These are phyloP conservation scores for Desmophyllum pertusum DNA, from an alignment of 92 coral and sea anemone species.

Conservation along the genomic window DNA sequence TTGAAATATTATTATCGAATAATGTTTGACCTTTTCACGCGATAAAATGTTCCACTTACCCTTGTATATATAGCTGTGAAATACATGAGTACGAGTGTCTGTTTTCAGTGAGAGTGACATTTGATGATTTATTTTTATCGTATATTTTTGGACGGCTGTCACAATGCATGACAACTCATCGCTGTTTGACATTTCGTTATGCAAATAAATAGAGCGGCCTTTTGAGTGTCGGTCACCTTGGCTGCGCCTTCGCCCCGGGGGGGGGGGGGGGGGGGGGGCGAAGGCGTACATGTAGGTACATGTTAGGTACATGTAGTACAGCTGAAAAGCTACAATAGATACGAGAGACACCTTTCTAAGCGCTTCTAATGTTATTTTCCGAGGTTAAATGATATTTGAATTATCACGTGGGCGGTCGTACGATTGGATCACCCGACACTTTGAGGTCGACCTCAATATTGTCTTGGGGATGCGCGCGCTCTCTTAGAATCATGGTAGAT, in stretches of 20 bases:
- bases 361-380: neutral
- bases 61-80: neutral
- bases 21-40: neutral
- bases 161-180: neutral
- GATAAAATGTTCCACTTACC: too few species aligned
- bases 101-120: too few species aligned
- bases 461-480: neutral
- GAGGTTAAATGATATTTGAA: neutral
- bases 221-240: neutral
- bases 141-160: neutral
- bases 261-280: too few species aligned
- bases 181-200: neutral
- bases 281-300: too few species aligned
- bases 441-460: too few species aligned
- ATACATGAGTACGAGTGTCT: too few species aligned
- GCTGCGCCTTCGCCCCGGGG: too few species aligned
- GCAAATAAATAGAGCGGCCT: constrained; percentile 1
- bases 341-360: neutral
- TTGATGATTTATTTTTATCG: too few species aligned
- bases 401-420: neutral
- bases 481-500: neutral
- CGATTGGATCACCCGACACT: neutral
- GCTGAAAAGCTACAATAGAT: neutral
- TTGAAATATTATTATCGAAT: neutral
- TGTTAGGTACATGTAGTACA: neutral